phyloP scores from a whole-genome alignment of 1,140 invertebrate genomes.

The Nasonia vitripennis region DNA sequence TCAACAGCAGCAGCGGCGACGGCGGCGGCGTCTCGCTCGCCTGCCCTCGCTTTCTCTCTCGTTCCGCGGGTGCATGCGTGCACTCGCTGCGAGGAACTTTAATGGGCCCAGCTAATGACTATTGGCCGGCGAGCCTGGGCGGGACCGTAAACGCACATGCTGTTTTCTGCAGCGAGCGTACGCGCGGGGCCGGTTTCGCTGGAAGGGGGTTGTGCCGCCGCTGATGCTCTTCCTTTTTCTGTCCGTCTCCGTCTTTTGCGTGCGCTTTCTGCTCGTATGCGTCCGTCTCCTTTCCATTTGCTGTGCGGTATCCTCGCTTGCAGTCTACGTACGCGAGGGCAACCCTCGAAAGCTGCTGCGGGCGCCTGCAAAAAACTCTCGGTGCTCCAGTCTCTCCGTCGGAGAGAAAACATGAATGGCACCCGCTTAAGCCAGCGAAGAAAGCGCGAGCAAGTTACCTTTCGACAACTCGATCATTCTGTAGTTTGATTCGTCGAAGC shows the following conservation, averaged over 20 bases:
- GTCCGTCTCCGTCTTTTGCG: not conserved
- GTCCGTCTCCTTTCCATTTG: not conserved
- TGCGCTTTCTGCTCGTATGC: not conserved
- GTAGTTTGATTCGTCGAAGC: too few relatives aligned
- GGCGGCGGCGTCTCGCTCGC: slow-evolving; percentile 27
- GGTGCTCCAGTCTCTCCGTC: too few relatives aligned
- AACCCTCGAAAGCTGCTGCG: not conserved
- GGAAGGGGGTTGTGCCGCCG: slow-evolving; percentile 44
- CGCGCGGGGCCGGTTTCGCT: slow-evolving; percentile 41
- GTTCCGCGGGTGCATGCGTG: slow-evolving; percentile 58
- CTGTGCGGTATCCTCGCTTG: too few relatives aligned
- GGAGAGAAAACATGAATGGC: not conserved
- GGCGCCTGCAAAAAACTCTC: too few relatives aligned
- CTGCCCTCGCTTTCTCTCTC: slow-evolving; percentile 33
- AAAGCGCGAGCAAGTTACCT: too few relatives aligned
- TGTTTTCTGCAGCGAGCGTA: slow-evolving; percentile 12
- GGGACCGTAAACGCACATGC: slow-evolving; percentile 64
- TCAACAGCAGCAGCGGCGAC: not conserved
- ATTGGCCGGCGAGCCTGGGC: slow-evolving; percentile 74
- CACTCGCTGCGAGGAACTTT: slow-evolving; percentile 66
- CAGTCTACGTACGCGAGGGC: too few relatives aligned
- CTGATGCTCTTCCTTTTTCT: slow-evolving; percentile 1
- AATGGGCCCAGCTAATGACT: slow-evolving; percentile 76
- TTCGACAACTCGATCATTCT: too few relatives aligned
- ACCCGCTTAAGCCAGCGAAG: not conserved